A percentile compares a stretch with the other conserved stretches of the same genome.
Conservation (phyloP, 1,140 invertebrate species). For the Diprion similis region DNA sequence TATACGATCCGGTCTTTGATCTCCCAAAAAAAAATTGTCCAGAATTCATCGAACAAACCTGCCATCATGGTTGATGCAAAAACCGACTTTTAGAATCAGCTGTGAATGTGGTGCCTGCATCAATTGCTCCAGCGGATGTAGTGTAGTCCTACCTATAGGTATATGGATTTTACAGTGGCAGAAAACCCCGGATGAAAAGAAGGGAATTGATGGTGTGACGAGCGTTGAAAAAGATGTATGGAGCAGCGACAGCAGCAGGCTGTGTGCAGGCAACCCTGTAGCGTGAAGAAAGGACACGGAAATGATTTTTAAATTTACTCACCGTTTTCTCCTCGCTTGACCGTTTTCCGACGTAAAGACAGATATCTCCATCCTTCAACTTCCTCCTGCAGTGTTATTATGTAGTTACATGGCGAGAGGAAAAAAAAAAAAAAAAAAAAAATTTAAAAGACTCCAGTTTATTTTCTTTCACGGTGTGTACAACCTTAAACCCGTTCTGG, state of each 20-base stretch:
- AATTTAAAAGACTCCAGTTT: neutral
- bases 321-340: neutral
- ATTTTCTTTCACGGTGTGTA: neutral
- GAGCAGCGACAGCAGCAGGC: neutral
- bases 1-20: no score
- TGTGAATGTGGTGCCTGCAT: neutral
- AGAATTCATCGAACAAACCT: no score
- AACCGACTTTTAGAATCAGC: neutral
- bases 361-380: neutral
- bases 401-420: neutral
- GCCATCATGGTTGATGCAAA: neutral
- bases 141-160: neutral
- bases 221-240: constrained; percentile 2
- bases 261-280: neutral
- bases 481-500: neutral
- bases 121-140: neutral
- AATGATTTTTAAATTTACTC: constrained; percentile 2
- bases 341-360: neutral
- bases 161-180: constrained; percentile 2
- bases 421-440: neutral
- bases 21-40: no score
- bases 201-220: constrained; percentile 1
- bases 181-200: neutral
- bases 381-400: neutral
- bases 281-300: neutral